These are phyloP conservation scores for Geococcyx californianus DNA, from an alignment of 2,113 vertebrate species.

Conservation along the genomic window DNA sequence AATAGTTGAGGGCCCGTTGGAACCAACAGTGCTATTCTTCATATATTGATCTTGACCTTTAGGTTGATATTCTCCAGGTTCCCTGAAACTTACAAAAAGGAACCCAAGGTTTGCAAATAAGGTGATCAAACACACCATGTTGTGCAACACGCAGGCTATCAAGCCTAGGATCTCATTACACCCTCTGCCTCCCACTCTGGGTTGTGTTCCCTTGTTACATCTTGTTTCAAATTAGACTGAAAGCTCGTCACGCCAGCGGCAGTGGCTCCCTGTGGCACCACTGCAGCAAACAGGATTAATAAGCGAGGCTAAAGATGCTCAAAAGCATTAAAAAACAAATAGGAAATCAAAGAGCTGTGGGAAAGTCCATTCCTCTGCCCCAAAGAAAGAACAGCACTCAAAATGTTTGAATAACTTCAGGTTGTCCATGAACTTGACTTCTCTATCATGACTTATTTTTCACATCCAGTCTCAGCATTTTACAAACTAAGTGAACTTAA, in stretches of 20 bases:
- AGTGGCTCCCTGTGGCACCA: background rate
- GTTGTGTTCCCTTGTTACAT: conserved; percentile 32
- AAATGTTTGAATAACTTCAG: background rate
- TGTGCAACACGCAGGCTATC: background rate
- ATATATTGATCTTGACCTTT: background rate
- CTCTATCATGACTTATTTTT: background rate
- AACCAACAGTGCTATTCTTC: background rate
- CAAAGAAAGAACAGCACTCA: background rate
- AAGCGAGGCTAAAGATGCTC: background rate
- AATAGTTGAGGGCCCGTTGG: background rate
- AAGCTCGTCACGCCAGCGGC: background rate
- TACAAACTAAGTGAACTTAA: background rate
- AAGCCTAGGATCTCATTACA: conserved; percentile 49
- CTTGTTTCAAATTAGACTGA: conserved; percentile 57
- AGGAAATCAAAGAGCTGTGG: background rate
- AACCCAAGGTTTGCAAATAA: background rate
- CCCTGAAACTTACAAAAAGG: background rate
- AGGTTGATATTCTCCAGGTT: background rate
- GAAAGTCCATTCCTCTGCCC: background rate
- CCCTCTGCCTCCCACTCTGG: conserved; percentile 17
- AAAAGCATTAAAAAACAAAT: background rate
- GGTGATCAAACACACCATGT: background rate
- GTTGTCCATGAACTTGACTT: background rate
- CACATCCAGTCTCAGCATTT: background rate
- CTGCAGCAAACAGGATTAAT: conserved; percentile 16